These are phyloP conservation scores for Drosophila mimica DNA, from an alignment of 2,888 invertebrate species.

Conservation along the genomic window DNA sequence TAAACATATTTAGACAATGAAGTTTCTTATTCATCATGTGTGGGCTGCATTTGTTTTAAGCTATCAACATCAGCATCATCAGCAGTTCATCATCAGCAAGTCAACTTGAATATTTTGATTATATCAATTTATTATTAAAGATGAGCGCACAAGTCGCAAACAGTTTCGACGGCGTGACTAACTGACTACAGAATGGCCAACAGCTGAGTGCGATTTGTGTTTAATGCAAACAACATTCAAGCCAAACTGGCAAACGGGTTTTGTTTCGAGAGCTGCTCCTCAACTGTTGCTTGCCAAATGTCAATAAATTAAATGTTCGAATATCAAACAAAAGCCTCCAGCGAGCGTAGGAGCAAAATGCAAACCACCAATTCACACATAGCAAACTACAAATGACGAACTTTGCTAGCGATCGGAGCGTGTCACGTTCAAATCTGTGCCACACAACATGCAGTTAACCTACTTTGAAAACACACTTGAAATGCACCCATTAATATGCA, in stretches of 20 bases:
- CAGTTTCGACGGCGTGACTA: constrained; percentile 53
- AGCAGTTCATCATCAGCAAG: constrained; percentile 17
- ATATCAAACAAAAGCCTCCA: constrained; percentile 56
- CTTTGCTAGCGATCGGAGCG: background rate
- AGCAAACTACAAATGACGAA: constrained; percentile 10
- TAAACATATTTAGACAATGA: constrained; percentile 44
- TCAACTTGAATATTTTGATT: constrained; percentile 23
- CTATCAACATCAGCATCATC: constrained; percentile 40
- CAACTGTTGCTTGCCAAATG: constrained; percentile 64
- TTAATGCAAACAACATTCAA: constrained; percentile 48
- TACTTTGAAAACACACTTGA: constrained; percentile 6
- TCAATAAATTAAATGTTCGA: constrained; percentile 70
- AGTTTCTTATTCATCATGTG: constrained; percentile 35
- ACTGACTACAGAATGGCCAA: constrained; percentile 43
- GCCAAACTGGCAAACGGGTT: constrained; percentile 56
- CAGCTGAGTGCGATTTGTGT: constrained; percentile 57
- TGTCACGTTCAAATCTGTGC: background rate
- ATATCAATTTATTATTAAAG: constrained; percentile 59
- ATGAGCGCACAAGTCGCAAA: constrained; percentile 61
- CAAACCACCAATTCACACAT: constrained; percentile 36
- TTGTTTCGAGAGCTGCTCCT: constrained; percentile 23
- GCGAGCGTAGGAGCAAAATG: constrained; percentile 68
- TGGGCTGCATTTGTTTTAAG: constrained; percentile 46
- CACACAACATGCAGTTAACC: background rate
- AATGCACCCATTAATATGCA: constrained; percentile 7